Evolutionary conservation across 2,113 vertebrate genomes (phyloP).

Genomic region (Melanerpes aurifrons): DNA sequence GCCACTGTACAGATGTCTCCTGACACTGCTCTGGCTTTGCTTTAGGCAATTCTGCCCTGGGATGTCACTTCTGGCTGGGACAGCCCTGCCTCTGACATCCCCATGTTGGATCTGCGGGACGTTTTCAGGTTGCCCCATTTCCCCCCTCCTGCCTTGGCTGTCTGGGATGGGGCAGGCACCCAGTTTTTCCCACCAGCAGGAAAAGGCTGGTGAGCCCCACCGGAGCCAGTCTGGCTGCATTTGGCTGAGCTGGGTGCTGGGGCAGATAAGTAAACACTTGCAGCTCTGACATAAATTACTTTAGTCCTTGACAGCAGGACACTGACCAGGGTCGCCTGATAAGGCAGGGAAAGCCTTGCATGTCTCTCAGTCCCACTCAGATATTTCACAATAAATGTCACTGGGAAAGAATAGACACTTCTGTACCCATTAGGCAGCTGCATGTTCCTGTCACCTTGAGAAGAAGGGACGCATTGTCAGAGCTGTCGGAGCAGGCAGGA

Average conservation of each 20-base stretch:
- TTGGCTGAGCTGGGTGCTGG: conserved; percentile 70
- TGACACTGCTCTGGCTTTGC: neutral
- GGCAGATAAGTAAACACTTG: conserved; percentile 90
- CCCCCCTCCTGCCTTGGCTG: fast-evolving
- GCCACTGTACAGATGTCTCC: fast-evolving
- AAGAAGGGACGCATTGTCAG: conserved; percentile 69
- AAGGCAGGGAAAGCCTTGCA: conserved; percentile 79
- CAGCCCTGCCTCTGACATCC: neutral
- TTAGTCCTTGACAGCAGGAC: conserved; percentile 89
- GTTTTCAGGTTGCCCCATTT: neutral
- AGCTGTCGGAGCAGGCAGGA: conserved; percentile 66
- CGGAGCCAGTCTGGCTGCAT: conserved; percentile 87
- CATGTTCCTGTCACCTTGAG: conserved; percentile 75
- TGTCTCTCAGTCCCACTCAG: conserved; percentile 73
- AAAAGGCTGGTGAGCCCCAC: conserved; percentile 73
- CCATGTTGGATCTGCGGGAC: fast-evolving
- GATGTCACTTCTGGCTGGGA: neutral
- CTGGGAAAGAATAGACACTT: conserved; percentile 80
- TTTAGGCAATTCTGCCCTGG: neutral
- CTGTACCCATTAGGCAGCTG: conserved; percentile 76
- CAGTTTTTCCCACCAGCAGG: conserved; percentile 57
- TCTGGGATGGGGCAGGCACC: neutral
- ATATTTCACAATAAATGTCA: conserved; percentile 80
- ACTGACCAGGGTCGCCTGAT: conserved; percentile 90
- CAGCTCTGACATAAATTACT: conserved; percentile 91